phyloP scores from a whole-genome alignment of 2,113 vertebrate species.

The Chaetops frenatus region DNA sequence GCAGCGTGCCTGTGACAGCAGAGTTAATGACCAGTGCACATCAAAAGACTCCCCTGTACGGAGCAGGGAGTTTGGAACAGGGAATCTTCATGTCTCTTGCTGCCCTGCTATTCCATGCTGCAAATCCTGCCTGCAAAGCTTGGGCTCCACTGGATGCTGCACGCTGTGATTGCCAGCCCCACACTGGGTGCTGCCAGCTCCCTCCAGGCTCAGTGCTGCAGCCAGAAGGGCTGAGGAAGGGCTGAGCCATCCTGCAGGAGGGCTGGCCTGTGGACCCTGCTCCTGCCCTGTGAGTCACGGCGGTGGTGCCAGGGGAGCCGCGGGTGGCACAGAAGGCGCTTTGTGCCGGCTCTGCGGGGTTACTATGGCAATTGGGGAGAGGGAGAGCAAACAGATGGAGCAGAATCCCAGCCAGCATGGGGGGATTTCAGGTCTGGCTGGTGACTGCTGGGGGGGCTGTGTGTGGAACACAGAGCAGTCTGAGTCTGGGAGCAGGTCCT shows the following conservation, averaged over 20 bases:
- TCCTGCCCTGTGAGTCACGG: background rate
- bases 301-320: background rate
- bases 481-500: background rate
- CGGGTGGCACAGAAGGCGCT: conserved; percentile 29
- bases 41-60: rapidly evolving
- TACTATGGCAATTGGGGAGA: conserved; percentile 42
- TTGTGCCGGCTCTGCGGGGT: background rate
- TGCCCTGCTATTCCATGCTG: background rate
- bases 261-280: background rate
- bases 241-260: background rate
- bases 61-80: background rate
- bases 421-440: background rate
- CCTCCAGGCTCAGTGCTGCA: background rate
- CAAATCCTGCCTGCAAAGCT: background rate
- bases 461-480: background rate
- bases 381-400: conserved; percentile 28
- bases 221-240: background rate
- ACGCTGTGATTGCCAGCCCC: background rate
- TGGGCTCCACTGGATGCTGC: rapidly evolving
- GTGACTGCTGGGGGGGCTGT: background rate
- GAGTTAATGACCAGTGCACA: background rate
- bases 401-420: background rate
- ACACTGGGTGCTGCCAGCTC: background rate
- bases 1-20: background rate
- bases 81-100: background rate